Base-by-base conservation (phyloP, 2,113 vertebrate species). In the Bos javanicus region DNA sequence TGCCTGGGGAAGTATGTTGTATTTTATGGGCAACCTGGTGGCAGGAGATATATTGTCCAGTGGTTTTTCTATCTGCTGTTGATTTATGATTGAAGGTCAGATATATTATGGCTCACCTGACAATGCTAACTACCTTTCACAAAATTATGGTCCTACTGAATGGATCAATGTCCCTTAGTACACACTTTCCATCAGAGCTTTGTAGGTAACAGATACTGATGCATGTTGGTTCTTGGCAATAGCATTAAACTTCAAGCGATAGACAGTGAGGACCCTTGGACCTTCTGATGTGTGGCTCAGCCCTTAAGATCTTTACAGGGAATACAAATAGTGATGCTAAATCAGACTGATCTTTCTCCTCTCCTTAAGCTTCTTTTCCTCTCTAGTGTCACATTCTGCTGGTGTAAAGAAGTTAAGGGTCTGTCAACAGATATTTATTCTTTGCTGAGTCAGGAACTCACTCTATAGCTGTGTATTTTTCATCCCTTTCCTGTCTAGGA, bases 61-160 rank as follows among this genome's bases (percentile, higher is more conserved):
- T 92, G 94, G 2, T 92, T 98, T 99, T 91, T 96, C 92, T 97
- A 74, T 78, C 89, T 50, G 0, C 87, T 98, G 87, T 96, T 98
- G 95, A 98, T 98, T 98, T 87, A 90, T 50, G 90, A 87, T 52
- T 96, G 64, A 92, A 98, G 98, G 84, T 97, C 94, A 98, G 91
- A 97, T 97, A 97, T 93, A 93, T 97, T 98, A 97, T 36, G 26
- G n/a, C 78, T 98, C 86, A 96, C 80, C n/a, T 92, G 89, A 48
- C 82, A 89, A 78, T 96, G 67, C 92, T 97, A 97, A 98, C 84
- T 94, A 94, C 87, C 36, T 98, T 95, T 98, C 85, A 84, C 92
- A 94, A 95, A 98, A 91, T 94, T 97, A 98, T 80, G 78, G 82
- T 52, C 92, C 93, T 98, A 59, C 62, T 97, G 91, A 92, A 88